Base-by-base conservation (phyloP, 2,797 vertebrate species). In the Perodicticus potto region DNA sequence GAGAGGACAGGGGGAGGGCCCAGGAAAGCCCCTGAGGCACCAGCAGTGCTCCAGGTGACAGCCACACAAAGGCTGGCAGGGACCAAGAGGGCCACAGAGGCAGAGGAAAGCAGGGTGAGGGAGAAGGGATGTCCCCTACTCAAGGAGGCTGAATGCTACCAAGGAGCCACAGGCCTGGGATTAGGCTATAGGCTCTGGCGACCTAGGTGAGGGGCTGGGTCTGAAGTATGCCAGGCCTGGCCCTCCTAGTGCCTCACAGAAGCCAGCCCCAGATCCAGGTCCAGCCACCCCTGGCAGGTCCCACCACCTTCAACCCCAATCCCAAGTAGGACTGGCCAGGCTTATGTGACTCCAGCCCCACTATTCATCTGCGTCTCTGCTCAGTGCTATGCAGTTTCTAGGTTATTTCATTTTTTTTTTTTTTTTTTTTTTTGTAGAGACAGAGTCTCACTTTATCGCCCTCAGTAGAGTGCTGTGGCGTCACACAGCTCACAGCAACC, bases 371-470 rank as follows among this genome's bases (percentile, higher is more conserved):
- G 72, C 73, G 83, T 49, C 85, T 63, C 77, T 14, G 98, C 93
- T 73, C 77, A 2, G 5, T 0, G 2, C 69, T 0, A 0, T 17
- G 69, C 98, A 98, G 98, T 98, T 99, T 99, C 98, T 98, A 97
- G 99, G 98, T 99, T 98, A 99, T 99, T 99, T 99, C 99, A 98
- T 99, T 98, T 98, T 98, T 5, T 40, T 40, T 40, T 40, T 40
- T 5, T 40, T 40, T 40, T 40, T 40, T 40, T 40, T 40, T 40
- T 40, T 40, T 3, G 40, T 40, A 40, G 3, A 40, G 40, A 40
- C 40, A 40, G 40, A 40, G 40, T 40, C 40, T 40, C 40, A 40
- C 40, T 40, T 40, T 40, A 40, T 40, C 3, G 40, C 40, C 40
- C 40, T 40, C 40, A 40, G 40, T 40, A 40, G 40, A 40, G 40